Evolutionary conservation across 2,113 vertebrate species (phyloP).

Genomic region (Pelecanus crispus): DNA sequence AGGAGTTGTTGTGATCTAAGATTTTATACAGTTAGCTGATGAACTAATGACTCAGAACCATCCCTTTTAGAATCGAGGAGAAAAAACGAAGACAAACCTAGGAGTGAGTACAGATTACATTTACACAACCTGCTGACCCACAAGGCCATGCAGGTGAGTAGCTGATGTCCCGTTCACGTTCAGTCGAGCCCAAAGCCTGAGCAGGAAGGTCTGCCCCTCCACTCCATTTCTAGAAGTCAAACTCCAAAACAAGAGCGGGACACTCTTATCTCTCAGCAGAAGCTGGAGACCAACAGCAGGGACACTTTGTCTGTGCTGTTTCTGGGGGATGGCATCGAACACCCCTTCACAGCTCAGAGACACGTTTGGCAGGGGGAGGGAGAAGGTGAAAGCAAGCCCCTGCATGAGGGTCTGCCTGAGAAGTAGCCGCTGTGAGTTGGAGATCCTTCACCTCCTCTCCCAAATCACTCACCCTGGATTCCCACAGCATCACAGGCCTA

Average conservation of each 20-base stretch:
- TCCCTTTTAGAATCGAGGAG: not conserved
- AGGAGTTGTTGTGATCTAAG: not conserved
- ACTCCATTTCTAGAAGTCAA: not conserved
- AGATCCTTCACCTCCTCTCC: not conserved
- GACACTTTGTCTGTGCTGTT: not conserved
- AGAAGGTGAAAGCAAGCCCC: not conserved
- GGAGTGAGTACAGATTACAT: not conserved
- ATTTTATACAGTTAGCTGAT: not conserved
- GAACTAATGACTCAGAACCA: not conserved
- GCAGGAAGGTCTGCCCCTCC: not conserved
- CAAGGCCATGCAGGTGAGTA: rapidly evolving
- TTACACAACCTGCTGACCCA: not conserved
- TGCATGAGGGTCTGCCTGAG: not conserved
- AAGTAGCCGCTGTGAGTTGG: not conserved
- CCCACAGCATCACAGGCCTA: not conserved
- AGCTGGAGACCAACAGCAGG: not conserved
- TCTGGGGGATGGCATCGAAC: not conserved
- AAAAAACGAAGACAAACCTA: not conserved
- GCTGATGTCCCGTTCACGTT: not conserved
- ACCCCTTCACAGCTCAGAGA: not conserved
- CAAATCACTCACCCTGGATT: not conserved
- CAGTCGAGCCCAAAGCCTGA: not conserved
- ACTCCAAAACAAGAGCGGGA: not conserved
- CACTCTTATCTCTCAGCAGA: not conserved
- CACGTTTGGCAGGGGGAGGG: rapidly evolving